These are phyloP conservation scores for Phylloscopus collybita DNA, from an alignment of 2,797 vertebrate species.

Conservation along the genomic window DNA sequence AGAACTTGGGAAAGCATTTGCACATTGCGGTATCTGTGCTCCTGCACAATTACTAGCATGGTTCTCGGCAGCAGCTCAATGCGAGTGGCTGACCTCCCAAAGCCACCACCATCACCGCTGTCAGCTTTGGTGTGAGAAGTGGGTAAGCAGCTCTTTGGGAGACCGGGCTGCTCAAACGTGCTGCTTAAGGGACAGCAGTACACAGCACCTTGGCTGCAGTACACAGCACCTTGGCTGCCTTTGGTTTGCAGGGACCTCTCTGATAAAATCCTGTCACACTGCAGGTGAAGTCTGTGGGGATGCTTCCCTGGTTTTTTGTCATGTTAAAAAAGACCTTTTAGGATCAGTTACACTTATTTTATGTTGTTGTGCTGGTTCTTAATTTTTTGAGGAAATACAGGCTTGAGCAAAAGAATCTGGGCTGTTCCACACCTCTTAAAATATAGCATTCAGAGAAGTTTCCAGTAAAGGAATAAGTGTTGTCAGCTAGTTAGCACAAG, in stretches of 20 bases:
- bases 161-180: not conserved
- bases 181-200: not conserved
- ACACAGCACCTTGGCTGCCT: not conserved
- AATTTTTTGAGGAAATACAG: conserved; percentile 57
- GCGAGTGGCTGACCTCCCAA: not conserved
- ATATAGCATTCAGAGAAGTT: conserved; percentile 27
- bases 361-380: conserved; percentile 6
- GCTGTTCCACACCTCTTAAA: conserved; percentile 57
- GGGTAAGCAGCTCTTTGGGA: not conserved
- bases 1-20: not conserved
- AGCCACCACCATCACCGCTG: rapidly evolving
- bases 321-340: not conserved
- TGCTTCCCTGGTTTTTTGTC: not conserved
- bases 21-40: rapidly evolving
- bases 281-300: no score
- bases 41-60: not conserved
- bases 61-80: not conserved
- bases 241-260: rapidly evolving
- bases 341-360: not conserved
- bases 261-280: not conserved
- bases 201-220: no score
- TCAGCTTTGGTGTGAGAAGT: not conserved
- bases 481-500: conserved; percentile 72
- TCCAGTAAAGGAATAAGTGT: conserved; percentile 46
- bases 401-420: conserved; percentile 33